These are phyloP conservation scores for Phrynocephalus versicolor DNA, from an alignment of 2,113 vertebrate genomes.

Conservation along the genomic window DNA sequence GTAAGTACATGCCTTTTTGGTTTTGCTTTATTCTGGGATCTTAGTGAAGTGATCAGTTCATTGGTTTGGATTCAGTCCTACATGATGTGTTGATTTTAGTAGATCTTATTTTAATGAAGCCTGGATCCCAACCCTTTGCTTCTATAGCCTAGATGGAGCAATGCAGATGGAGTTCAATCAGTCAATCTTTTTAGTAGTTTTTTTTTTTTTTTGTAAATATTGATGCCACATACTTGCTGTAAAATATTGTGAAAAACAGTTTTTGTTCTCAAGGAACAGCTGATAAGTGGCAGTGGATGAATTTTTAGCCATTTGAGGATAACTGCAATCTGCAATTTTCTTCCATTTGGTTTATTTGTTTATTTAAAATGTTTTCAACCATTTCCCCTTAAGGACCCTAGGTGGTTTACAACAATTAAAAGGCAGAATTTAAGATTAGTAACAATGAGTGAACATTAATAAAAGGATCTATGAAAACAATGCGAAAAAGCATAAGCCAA, in stretches of 20 bases:
- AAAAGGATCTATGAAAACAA: too few relatives aligned
- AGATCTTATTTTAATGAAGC: neutral
- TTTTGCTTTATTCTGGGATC: neutral
- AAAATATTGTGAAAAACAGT: neutral
- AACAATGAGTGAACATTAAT: too few relatives aligned
- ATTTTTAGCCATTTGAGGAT: neutral
- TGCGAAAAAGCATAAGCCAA: too few relatives aligned
- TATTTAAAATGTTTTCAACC: too few relatives aligned
- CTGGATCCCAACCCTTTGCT: neutral
- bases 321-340: neutral
- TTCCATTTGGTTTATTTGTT: too few relatives aligned
- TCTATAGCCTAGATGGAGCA: too few relatives aligned
- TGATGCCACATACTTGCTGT: neutral
- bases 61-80: neutral
- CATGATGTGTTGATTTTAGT: neutral
- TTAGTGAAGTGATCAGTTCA: neutral
- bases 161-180: too few relatives aligned
- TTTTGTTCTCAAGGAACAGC: neutral
- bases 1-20: conserved; percentile 76
- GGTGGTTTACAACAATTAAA: too few relatives aligned
- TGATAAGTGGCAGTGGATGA: neutral
- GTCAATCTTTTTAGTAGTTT: neutral
- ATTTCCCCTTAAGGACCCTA: too few relatives aligned
- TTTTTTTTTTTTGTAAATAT: neutral
- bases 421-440: too few relatives aligned